Evolutionary conservation across 2,888 invertebrate genomes (phyloP).

Genomic region (Drosophila yooni): DNA sequence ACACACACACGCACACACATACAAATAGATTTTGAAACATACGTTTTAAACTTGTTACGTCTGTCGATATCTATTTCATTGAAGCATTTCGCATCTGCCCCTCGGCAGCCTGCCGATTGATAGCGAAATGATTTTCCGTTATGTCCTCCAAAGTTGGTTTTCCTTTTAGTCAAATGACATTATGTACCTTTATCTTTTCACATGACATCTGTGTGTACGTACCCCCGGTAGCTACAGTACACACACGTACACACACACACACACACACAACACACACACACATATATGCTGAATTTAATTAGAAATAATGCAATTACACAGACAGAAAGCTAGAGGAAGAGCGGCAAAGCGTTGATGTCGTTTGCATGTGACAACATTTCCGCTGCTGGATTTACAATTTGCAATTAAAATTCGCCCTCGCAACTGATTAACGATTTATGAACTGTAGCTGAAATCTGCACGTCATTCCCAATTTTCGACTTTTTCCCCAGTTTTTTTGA

Average conservation of each 20-base stretch:
- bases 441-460: conserved; percentile 27
- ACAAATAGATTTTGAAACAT: neutral
- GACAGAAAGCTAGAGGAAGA: neutral
- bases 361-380: conserved; percentile 35
- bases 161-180: conserved; percentile 45
- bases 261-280: conserved; percentile 9
- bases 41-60: conserved; percentile 43
- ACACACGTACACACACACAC: conserved; percentile 12
- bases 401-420: conserved; percentile 40
- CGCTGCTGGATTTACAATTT: conserved; percentile 24
- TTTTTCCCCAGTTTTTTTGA: neutral
- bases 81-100: conserved; percentile 1
- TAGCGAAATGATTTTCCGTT: conserved; percentile 73
- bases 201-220: conserved; percentile 12
- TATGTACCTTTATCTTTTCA: conserved; percentile 39
- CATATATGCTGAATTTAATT: conserved; percentile 48
- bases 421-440: conserved; percentile 39
- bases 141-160: conserved; percentile 65
- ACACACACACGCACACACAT: neutral
- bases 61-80: conserved; percentile 16
- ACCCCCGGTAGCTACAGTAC: conserved; percentile 30
- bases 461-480: conserved; percentile 12
- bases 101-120: conserved; percentile 56
- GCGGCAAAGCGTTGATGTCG: conserved; percentile 14
- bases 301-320: conserved; percentile 49